Percentiles rank a stretch among this genome's conserved stretches.
phyloP scores from a whole-genome alignment of 2,113 vertebrate genomes.

The Lepisosteus osseus region DNA sequence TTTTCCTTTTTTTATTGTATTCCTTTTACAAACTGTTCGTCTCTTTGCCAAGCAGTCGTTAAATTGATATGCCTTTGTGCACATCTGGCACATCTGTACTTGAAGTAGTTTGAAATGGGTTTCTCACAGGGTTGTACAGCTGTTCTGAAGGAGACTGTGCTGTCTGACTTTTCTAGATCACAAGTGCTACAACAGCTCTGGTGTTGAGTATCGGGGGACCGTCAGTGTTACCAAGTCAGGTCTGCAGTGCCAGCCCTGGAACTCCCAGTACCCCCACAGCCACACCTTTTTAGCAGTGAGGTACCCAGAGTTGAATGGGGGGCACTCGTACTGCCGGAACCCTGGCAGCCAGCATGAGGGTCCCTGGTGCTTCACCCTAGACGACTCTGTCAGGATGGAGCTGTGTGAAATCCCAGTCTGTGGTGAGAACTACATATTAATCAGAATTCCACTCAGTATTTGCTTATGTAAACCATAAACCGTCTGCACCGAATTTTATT shows the following conservation, averaged over 20 bases:
- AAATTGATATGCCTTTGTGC: no score
- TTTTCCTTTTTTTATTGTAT: no score
- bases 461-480: no score
- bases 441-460: no score
- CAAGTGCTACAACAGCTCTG: conserved; percentile 91
- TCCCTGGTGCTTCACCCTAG: conserved; percentile 96
- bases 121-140: no score
- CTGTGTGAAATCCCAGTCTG: conserved; percentile 89
- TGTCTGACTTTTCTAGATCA: conserved; percentile 70
- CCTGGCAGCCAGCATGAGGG: conserved; percentile 89
- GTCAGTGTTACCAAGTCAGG: conserved; percentile 87
- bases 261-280: conserved; percentile 94
- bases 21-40: no score
- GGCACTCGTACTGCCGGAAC: conserved; percentile 97
- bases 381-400: conserved; percentile 89
- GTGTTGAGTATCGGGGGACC: conserved; percentile 87
- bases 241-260: conserved; percentile 97
- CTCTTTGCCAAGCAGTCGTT: no score
- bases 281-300: conserved; percentile 85
- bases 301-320: conserved; percentile 89
- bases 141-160: no score
- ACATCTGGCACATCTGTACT: no score
- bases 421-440: conserved; percentile 61
- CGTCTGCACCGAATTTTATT: no score
- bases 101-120: no score